Base-by-base conservation (phyloP, 2,888 invertebrate genomes). In the Geophilus truncorum region DNA sequence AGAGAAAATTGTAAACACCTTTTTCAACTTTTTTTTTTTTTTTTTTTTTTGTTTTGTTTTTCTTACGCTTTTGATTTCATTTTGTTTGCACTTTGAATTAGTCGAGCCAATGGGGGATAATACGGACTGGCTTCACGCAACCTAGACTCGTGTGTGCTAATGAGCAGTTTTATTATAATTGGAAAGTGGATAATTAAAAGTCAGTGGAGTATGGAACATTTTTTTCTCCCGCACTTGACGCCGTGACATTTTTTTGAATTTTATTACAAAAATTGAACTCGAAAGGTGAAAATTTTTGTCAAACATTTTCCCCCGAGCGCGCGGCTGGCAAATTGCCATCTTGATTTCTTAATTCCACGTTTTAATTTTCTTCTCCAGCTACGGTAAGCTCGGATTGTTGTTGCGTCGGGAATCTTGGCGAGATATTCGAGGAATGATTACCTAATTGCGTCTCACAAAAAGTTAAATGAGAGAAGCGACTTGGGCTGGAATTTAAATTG, bases 151-250 rank as follows among this genome's bases (percentile, higher is more conserved):
- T 62, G 57, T 62, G 57, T 62, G 57, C 57, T 62, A 62, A 62
- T 62, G 57, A 62, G 57, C 57, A 62, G 57, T 62, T 62, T 62
- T 62, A 62, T 62, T 62, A 62, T 62, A 62, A 62, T 62, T 62
- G 57, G 57, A 62, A 62, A 62, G 57, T 62, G 57, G 57, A 62
- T 62, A 62, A 62, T 62, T 62, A 62, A 62, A 62, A 62, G 57
- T 62, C 57, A 62, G 57, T 62, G 57, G 23, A 62, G 57, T 62
- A 23, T 12, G 57, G 57, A 62, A 23, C 10, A 62, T 10, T 23
- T 62, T 62, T 57, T 57, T 21, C 1, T 10, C 21, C 21, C n/a
- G n/a, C n/a, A n/a, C n/a, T n/a, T n/a, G n/a, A n/a, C n/a, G n/a
- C n/a, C n/a, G n/a, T n/a, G n/a, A n/a, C n/a, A n/a, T n/a, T n/a